phyloP scores from a whole-genome alignment of 2,113 vertebrate genomes.

The Coreoperca whiteheadi region DNA sequence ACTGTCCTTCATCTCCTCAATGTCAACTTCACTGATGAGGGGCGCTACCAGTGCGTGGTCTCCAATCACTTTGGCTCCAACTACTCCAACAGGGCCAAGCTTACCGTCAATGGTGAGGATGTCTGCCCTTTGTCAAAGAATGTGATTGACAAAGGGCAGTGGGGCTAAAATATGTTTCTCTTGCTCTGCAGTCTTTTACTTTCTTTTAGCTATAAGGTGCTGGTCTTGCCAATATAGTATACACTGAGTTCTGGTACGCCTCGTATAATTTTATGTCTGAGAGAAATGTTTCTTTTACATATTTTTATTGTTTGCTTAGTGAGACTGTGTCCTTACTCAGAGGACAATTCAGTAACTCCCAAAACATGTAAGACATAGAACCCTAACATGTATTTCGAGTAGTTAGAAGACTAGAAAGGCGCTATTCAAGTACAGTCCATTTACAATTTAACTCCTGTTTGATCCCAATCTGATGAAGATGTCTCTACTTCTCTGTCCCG shows the following conservation, averaged over 20 bases:
- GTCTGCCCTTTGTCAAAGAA: neutral
- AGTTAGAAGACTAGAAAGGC: no score
- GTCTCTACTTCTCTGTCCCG: neutral
- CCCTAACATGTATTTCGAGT: neutral
- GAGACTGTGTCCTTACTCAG: neutral
- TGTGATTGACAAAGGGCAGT: neutral
- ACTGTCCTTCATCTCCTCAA: conserved; percentile 90
- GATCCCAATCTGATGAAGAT: neutral
- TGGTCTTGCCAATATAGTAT: neutral
- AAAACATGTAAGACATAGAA: neutral
- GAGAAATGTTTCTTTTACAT: neutral
- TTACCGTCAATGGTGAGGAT: conserved; percentile 95
- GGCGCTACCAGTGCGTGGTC: conserved; percentile 97
- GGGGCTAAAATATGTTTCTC: neutral
- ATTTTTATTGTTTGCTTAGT: neutral
- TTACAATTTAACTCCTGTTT: neutral
- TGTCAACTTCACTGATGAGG: conserved; percentile 93
- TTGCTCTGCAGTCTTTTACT: neutral
- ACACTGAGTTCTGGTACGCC: neutral
- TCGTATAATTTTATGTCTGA: neutral
- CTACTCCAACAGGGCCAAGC: conserved; percentile 94
- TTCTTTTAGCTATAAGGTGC: neutral
- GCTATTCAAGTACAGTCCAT: no score
- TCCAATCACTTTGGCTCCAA: conserved; percentile 98
- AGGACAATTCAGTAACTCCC: neutral